Evolutionary conservation across 2,888 invertebrate genomes (phyloP), one percentile per base, ranked within the genome.

Genomic region (Harmothoe impar): DNA sequence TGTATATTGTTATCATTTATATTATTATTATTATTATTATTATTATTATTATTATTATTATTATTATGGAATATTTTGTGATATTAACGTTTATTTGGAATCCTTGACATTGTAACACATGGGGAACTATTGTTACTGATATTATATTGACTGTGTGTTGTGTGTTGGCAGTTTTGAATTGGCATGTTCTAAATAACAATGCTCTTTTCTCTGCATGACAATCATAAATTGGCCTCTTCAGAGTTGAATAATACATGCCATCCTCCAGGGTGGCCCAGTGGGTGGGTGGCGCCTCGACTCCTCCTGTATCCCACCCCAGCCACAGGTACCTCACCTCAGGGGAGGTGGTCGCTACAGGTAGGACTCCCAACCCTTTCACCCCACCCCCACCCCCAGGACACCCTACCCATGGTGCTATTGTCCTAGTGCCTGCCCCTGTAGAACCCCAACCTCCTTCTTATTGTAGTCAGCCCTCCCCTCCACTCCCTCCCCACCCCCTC

Each of bases 331-430:
- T 81, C 43, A 33, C 81, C 81, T 35, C 15, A 62, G n/a, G 62
- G 62, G 62, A n/a, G 43, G 62, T 62, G 62, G 62, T 62, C 62
- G 15, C 23, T 62, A 20, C 62, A 62, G 62, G 62, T 62, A 62
- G 62, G 20, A 1, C 3, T 20, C n/a, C 62, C 3, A 43, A 10
- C 77, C 77, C 77, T 77, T 17, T 29, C 77, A 31, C 25, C 77
- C 20, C 10, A 5, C 77, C 77, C 77, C 31, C 31, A 62, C 77
- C 29, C 25, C 77, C 77, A 77, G 20, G 77, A 77, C 77, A 25
- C 77, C 31, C 25, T 77, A 25, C 77, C 25, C 77, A 10, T 62
- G 23, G 62, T 62, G 12, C 62, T 62, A 62, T 62, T 62, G 62
- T 62, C 62, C 0, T 31, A 15, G 25, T 23, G 62, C 62, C 62